phyloP scores from a whole-genome alignment of 2,113 vertebrate genomes.

The Phrynosoma blainvillii region DNA sequence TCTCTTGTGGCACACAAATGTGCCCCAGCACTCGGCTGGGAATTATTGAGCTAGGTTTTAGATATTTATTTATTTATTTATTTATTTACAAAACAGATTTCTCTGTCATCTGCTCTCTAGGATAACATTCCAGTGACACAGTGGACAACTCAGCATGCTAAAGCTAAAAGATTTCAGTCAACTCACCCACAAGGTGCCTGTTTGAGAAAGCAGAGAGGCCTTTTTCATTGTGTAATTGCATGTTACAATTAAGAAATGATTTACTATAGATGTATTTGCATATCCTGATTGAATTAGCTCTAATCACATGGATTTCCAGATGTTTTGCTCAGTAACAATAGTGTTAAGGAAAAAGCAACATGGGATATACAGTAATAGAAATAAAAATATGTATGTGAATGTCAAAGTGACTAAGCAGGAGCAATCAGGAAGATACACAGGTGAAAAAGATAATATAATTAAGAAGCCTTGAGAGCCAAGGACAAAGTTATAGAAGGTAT shows the following conservation, averaged over 20 bases:
- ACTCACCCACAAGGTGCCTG: background rate
- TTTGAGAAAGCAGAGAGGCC: slow-evolving; percentile 8
- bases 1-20: background rate
- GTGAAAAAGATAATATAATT: too few species aligned
- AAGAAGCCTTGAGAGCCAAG: too few species aligned
- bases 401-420: too few species aligned
- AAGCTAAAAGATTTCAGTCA: background rate
- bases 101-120: background rate
- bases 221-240: slow-evolving; percentile 28
- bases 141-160: background rate
- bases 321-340: background rate
- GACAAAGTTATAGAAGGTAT: too few species aligned
- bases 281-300: slow-evolving; percentile 19
- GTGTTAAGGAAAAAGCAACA: too few species aligned
- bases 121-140: background rate
- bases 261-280: slow-evolving; percentile 24
- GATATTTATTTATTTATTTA: background rate
- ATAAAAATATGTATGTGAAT: too few species aligned
- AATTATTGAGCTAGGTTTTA: background rate
- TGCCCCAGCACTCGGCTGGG: background rate
- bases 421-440: too few species aligned
- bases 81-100: background rate
- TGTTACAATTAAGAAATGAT: slow-evolving; percentile 29
- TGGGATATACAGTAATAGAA: too few species aligned
- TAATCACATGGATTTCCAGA: slow-evolving; percentile 24